Base-by-base conservation (phyloP, 1,140 invertebrate genomes). In the Phenacoccus solenopsis region DNA sequence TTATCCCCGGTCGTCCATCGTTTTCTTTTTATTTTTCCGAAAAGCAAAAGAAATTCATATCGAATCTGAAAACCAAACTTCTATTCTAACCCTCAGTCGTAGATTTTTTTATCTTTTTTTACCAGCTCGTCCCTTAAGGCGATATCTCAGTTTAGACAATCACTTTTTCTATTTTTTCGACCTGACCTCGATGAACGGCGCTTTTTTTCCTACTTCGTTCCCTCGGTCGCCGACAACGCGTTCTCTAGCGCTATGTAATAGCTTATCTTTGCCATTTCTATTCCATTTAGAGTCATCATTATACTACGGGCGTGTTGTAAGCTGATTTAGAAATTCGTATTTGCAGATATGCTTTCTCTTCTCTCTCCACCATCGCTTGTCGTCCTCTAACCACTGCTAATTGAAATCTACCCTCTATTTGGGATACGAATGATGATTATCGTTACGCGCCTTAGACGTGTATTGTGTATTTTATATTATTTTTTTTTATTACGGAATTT, bases 81-180 rank as follows among this genome's bases (percentile, higher is more conserved):
- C 59, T 27, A 64, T 64, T 64, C 59, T 64, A 64, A 64, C 59
- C 59, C 59, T 64, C 59, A 64, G 59, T 64, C 59, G 21, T 64
- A 25, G 22, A 24, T 64, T 64, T 25, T 64, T 64, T 64, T 64
- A 64, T 64, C 59, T 64, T 64, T 64, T 64, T 64, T 64, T 64
- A 64, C 59, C 59, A 64, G 59, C 22, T 20, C 59, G 59, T 64
- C 59, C 59, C 59, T 64, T 64, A 64, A 64, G 59, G 59, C 59
- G 59, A 64, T 64, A 64, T 64, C 59, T 64, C 59, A 64, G 59
- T 64, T 64, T 64, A 64, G 59, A 64, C 59, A 64, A 64, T 64
- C 59, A 64, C 59, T 64, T 64, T 64, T 64, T 64, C 59, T 64
- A 64, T 64, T 64, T 64, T 27, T 64, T 64, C 59, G 59, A 64